Evolutionary conservation across 2,888 invertebrate genomes (phyloP).

Genomic region (Drosophila picticornis): DNA sequence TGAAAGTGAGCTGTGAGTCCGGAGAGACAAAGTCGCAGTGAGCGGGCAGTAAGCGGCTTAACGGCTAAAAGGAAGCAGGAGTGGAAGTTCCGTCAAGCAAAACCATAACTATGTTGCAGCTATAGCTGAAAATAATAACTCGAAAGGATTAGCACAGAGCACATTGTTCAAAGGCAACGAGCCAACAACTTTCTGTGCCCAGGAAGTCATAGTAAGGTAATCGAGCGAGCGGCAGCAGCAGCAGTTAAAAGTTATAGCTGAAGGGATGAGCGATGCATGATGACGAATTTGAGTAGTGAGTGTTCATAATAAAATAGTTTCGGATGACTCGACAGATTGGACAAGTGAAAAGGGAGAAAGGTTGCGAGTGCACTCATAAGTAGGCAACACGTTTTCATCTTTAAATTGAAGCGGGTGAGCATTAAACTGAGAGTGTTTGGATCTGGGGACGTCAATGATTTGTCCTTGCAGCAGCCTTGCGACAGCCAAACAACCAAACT

Average conservation of each 20-base stretch:
- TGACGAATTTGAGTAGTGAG: constrained; percentile 58
- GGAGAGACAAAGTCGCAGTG: constrained; percentile 27
- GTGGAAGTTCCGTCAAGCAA: constrained; percentile 51
- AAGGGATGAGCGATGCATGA: constrained; percentile 49
- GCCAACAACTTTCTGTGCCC: constrained; percentile 40
- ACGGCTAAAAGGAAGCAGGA: constrained; percentile 17
- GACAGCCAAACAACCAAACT: constrained; percentile 9
- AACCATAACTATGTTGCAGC: constrained; percentile 72
- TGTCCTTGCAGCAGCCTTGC: constrained; percentile 25
- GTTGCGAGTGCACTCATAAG: constrained; percentile 25
- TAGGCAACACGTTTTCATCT: constrained; percentile 26
- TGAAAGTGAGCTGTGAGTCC: constrained; percentile 50
- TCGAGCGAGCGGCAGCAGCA: constrained; percentile 32
- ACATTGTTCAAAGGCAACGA: constrained; percentile 56
- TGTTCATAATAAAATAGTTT: constrained; percentile 37
- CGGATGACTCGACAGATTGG: constrained; percentile 51
- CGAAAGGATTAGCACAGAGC: constrained; percentile 63
- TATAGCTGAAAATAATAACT: constrained; percentile 60
- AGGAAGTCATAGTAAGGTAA: constrained; percentile 79
- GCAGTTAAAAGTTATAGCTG: not conserved
- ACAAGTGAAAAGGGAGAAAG: not conserved
- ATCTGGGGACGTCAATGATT: constrained; percentile 42
- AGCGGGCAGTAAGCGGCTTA: constrained; percentile 65
- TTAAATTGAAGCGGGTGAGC: not conserved
- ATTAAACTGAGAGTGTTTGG: constrained; percentile 25